A percentile compares a stretch with the other conserved stretches of the same genome.
Evolutionary conservation across 2,888 invertebrate genomes (phyloP).

Genomic region (Acanthacorydalis orientalis): DNA sequence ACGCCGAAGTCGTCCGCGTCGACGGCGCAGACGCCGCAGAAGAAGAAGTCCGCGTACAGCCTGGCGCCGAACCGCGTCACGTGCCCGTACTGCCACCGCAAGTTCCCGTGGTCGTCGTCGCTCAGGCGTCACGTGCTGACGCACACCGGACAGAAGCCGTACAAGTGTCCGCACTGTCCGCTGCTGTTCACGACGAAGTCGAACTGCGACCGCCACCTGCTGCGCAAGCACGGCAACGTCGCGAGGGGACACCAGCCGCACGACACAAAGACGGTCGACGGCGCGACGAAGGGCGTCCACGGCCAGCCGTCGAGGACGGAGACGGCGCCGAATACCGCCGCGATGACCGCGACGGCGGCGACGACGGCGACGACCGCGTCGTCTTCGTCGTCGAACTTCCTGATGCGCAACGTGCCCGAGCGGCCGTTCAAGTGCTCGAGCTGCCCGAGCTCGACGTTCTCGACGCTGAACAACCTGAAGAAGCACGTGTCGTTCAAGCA

Average conservation of each 20-base stretch:
- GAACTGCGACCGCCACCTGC: conserved; percentile 86
- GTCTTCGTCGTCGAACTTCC: conserved; percentile 34
- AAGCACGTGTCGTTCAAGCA: conserved; percentile 65
- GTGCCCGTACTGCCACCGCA: conserved; percentile 84
- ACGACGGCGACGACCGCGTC: conserved; percentile 20
- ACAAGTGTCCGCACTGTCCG: conserved; percentile 85
- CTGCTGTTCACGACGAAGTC: conserved; percentile 92
- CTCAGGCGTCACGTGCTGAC: conserved; percentile 87
- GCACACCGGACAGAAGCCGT: conserved; percentile 93
- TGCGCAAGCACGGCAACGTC: conserved; percentile 64
- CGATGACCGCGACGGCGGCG: no score
- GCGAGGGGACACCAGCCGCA: conserved; percentile 50
- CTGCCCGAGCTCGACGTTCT: conserved; percentile 70
- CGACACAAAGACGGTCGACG: conserved; percentile 86
- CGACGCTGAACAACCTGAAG: conserved; percentile 59
- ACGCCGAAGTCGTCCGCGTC: conserved; percentile 16
- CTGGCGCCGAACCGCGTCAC: conserved; percentile 85
- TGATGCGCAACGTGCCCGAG: conserved; percentile 54
- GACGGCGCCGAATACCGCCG: conserved; percentile 21
- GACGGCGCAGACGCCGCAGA: conserved; percentile 25
- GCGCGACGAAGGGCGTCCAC: conserved; percentile 91
- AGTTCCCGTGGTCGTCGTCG: conserved; percentile 95
- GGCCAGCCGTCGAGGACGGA: conserved; percentile 62
- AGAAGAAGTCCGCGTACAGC: conserved; percentile 90
- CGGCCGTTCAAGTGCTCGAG: conserved; percentile 63